A percentile compares a stretch with the other conserved stretches of the same genome.
Evolutionary conservation across 2,113 vertebrate genomes (phyloP).

Genomic region (Pithys albifrons): DNA sequence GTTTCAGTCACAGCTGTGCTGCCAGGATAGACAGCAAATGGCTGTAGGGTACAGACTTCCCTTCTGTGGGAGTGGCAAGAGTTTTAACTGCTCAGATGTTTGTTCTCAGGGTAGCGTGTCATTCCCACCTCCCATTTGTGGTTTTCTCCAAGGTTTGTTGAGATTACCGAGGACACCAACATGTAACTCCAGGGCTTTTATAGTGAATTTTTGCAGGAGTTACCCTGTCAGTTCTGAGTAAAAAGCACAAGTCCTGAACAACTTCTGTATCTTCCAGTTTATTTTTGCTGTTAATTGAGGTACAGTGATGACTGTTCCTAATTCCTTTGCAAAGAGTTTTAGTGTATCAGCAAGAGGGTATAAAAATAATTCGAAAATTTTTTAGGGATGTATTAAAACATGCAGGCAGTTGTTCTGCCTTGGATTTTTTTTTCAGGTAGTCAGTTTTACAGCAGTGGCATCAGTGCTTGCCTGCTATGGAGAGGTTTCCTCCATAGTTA

Average conservation of each 20-base stretch:
- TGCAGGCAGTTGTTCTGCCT: background rate
- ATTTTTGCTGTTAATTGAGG: background rate
- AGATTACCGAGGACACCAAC: background rate
- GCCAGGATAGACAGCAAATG: background rate
- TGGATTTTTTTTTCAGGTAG: background rate
- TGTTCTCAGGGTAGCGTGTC: background rate
- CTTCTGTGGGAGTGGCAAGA: background rate
- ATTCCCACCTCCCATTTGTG: background rate
- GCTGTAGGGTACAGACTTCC: background rate
- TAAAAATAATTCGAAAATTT: background rate
- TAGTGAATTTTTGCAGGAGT: background rate
- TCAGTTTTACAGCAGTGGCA: background rate
- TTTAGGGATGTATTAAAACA: background rate
- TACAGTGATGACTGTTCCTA: background rate
- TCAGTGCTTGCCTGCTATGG: background rate
- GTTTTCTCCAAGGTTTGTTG: background rate
- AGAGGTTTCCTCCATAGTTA: background rate
- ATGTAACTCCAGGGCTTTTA: background rate
- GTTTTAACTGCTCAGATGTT: background rate
- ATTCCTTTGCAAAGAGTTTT: background rate
- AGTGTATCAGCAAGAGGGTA: fast-evolving
- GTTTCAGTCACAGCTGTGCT: background rate
- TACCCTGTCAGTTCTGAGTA: background rate
- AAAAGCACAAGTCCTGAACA: background rate
- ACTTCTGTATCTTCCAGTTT: background rate